These are phyloP conservation scores for Sebastolobus alascanus DNA, from an alignment of 2,797 vertebrate genomes.

Conservation along the genomic window DNA sequence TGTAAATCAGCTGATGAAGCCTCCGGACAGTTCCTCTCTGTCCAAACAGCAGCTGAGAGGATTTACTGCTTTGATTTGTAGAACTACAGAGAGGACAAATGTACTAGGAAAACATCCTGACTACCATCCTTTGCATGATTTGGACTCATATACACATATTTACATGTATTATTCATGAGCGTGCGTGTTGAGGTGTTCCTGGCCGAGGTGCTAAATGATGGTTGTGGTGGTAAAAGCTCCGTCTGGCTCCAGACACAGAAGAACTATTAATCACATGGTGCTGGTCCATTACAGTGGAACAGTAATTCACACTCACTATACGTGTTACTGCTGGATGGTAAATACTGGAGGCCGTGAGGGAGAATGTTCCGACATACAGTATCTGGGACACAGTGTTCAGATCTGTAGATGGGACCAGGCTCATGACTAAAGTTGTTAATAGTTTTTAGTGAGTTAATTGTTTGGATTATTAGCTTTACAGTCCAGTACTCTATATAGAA, in stretches of 20 bases:
- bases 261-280: conserved; percentile 31
- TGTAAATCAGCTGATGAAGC: conserved; percentile 32
- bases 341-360: not conserved
- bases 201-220: conserved; percentile 3
- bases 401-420: not conserved
- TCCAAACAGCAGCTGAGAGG: not conserved
- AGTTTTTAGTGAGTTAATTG: not conserved
- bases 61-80: not conserved
- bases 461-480: too few relatives aligned
- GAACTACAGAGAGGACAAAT: not conserved
- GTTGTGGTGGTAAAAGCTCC: conserved; percentile 17
- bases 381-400: not conserved
- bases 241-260: conserved; percentile 17
- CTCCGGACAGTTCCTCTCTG: not conserved
- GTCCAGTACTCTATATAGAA: too few relatives aligned
- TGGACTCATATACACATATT: not conserved
- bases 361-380: not conserved
- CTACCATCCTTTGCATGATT: not conserved
- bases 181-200: not conserved
- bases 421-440: not conserved
- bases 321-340: conserved; percentile 1
- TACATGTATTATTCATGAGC: not conserved
- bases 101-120: not conserved
- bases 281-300: not conserved
- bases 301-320: conserved; percentile 16